Conservation (phyloP, 2,797 vertebrate species). For the Darevskia mixta region DNA sequence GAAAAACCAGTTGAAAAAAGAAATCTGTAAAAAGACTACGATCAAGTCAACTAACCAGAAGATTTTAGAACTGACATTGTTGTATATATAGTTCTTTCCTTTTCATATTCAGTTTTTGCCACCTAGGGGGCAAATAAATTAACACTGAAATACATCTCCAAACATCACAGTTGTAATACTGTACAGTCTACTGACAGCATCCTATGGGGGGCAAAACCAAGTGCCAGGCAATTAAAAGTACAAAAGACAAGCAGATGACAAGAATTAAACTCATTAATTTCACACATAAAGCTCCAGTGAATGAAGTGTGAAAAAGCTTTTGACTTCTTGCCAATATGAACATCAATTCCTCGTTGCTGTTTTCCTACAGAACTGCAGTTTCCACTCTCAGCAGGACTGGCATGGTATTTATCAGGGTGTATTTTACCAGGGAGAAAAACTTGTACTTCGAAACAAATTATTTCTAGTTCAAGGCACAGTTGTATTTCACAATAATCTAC, state of each 20-base stretch:
- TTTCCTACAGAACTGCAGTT: neutral
- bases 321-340: neutral
- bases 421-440: neutral
- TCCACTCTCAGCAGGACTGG: neutral
- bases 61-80: neutral
- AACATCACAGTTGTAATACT: slow-evolving; percentile 7
- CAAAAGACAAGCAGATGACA: slow-evolving; percentile 40
- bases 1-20: neutral
- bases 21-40: neutral
- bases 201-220: slow-evolving; percentile 35
- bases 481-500: neutral
- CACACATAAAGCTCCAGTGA: slow-evolving; percentile 36
- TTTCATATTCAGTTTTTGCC: neutral
- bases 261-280: slow-evolving; percentile 58
- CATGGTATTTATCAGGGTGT: neutral
- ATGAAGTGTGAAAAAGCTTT: neutral
- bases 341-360: neutral
- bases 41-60: neutral
- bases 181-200: slow-evolving; percentile 21
- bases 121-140: neutral
- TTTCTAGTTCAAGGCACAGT: neutral
- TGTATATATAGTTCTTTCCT: neutral
- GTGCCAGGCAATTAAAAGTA: slow-evolving; percentile 49
- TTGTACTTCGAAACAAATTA: neutral
- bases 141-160: neutral